phyloP scores from a whole-genome alignment of 1,140 invertebrate species.

The Lanistes nyassanus region DNA sequence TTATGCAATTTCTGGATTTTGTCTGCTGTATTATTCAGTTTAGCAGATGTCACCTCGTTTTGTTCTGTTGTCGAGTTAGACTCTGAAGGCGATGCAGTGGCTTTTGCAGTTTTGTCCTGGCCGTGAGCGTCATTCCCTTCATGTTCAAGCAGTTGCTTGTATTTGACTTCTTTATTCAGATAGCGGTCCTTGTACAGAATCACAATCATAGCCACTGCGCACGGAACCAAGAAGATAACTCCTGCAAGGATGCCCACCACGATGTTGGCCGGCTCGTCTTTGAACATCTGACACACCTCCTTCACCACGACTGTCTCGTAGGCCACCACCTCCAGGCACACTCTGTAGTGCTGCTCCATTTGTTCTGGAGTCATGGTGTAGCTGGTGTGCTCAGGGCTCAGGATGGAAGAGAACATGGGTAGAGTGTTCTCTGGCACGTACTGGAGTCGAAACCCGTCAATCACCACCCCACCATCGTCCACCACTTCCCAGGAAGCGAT shows the following conservation, averaged over 20 bases:
- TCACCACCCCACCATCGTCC: not conserved
- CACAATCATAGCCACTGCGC: slow-evolving; percentile 34
- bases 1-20: no score
- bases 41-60: no score
- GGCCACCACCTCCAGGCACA: slow-evolving; percentile 25
- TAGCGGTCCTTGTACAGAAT: slow-evolving; percentile 44
- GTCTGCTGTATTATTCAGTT: no score
- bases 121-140: no score
- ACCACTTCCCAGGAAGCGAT: no score
- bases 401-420: slow-evolving; percentile 5
- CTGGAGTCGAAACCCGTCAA: slow-evolving; percentile 9
- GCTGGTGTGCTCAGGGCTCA: not conserved
- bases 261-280: slow-evolving; percentile 25
- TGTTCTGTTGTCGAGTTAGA: no score
- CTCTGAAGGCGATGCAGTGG: no score
- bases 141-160: not conserved
- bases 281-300: slow-evolving; percentile 12
- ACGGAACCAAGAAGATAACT: slow-evolving; percentile 48
- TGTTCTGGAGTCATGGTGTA: not conserved
- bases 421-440: slow-evolving; percentile 2
- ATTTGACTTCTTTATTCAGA: slow-evolving; percentile 13
- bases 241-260: slow-evolving; percentile 52
- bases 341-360: slow-evolving; percentile 10
- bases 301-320: slow-evolving; percentile 19
- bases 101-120: no score